Evolutionary conservation across 1,140 invertebrate species (phyloP).

Genomic region (Pachyrhynchus sulphureomaculatus): DNA sequence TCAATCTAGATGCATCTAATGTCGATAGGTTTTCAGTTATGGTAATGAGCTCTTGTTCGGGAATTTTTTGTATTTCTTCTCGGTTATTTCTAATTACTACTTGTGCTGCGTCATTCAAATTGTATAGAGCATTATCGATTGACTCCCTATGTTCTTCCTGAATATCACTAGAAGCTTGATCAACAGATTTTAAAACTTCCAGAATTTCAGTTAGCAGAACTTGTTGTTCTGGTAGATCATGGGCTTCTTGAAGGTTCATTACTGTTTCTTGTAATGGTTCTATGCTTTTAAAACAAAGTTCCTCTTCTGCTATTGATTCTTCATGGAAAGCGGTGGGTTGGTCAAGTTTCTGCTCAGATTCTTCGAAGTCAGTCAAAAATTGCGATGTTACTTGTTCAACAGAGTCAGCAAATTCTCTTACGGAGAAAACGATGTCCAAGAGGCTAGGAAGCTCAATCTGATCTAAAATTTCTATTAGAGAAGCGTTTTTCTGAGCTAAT

Average conservation of each 20-base stretch:
- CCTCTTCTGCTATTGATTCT: constrained; percentile 17
- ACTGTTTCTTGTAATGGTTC: constrained; percentile 16
- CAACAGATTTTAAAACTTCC: constrained; percentile 18
- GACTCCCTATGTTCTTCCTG: constrained; percentile 5
- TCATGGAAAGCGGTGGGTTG: neutral
- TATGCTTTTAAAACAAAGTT: constrained; percentile 17
- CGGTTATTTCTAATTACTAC: constrained; percentile 14
- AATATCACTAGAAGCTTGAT: neutral
- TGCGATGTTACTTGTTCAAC: constrained; percentile 12
- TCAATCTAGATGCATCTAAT: constrained; percentile 1
- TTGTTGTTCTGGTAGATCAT: constrained; percentile 15
- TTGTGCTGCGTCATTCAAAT: constrained; percentile 14
- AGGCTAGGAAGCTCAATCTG: constrained; percentile 18
- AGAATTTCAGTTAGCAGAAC: constrained; percentile 17
- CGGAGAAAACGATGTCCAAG: constrained; percentile 20
- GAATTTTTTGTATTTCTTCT: neutral
- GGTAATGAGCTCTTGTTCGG: constrained; percentile 1
- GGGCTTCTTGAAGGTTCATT: neutral
- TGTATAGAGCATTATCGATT: constrained; percentile 9
- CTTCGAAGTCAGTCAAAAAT: neutral
- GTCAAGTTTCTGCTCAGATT: neutral
- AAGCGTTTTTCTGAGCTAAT: constrained; percentile 12
- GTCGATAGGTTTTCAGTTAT: neutral
- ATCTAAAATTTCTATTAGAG: constrained; percentile 11
- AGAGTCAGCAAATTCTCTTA: constrained; percentile 27